Evolutionary conservation across 2,888 invertebrate species (phyloP), one percentile per base, ranked within the genome.

Genomic region (Hyposoter didymator): DNA sequence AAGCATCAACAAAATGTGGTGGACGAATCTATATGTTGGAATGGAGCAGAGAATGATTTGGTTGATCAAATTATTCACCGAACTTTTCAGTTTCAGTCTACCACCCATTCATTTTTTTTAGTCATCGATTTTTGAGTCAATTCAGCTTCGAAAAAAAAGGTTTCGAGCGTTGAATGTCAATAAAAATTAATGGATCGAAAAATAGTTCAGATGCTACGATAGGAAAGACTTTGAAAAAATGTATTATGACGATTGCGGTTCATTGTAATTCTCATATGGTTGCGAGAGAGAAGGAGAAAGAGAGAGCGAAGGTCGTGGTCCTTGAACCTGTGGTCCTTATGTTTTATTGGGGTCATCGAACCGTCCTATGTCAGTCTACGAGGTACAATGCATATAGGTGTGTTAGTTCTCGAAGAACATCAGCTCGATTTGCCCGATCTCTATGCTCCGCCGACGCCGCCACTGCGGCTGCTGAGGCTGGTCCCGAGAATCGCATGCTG

Each of bases 241-340:
- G 19, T 69, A 59, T 17, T 39, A 69, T 22, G 47, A 76, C 72
- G 55, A 35, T 49, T 72, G 75, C n/a, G 39, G 69, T 76, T 79
- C 47, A 17, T 43, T 39, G 78, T 82, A 75, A 47, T n/a, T 62
- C 67, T 73, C 62, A 39, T 70, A 79, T 35, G 5, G 64, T 66
- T 64, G 49, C 59, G 45, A 45, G 75, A 59, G 76, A 39, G 39
- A 39, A 35, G 35, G 75, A 59, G 76, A 10, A 5, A 39, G 39
- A 39, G 10, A 74, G 70, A 82, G 70, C 55, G 74, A 84, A 67
- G 84, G 84, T 87, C 84, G 84, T 88, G 87, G 88, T 88, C 91
- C 90, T 90, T 91, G 91, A 90, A 90, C 90, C 88, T 39, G 39
- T 39, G 39, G 39, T 39, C 39, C 86, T 76, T 62, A 75, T 83